Evolutionary conservation across 2,797 vertebrate genomes (phyloP), one percentile per base, ranked within the genome.

Genomic region (Clarias pachynema): DNA sequence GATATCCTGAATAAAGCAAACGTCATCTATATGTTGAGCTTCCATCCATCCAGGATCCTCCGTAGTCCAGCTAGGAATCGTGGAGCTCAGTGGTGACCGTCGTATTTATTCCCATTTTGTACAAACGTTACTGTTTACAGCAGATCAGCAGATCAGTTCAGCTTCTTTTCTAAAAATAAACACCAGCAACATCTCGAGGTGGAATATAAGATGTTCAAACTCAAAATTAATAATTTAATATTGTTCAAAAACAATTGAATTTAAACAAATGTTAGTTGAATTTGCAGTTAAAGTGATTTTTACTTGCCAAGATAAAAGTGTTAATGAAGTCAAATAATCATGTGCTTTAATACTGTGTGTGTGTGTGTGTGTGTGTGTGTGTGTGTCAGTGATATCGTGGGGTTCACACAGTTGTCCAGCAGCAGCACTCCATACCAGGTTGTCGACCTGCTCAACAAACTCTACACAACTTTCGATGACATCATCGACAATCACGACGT

Each of bases 401-500:
- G 96, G 69, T 97, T 97, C 91, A 96, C 96, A 0, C 94, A 96
- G 87, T 93, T 98, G 81, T 97, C 96, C 90, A 95, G 97, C 85
- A 95, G 92, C 89, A 97, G 96, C 84, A 96, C 94, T 3, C 96
- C 94, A 0, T 96, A 96, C 84, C 93, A 97, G 91, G 96, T 97
- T 2, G 96, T 95, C 1, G 94, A 96, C 78, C 94, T 97, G 84
- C 94, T 97, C 78, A 96, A 96, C 91, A 97, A 96, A 84, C 94
- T 96, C 84, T 97, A 96, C 84, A 96, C 95, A 0, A 94, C 94
- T 2, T 97, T 96, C n/a, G 97, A 96, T 37, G 95, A 97, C 90
- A 97, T 97, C 86, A 96, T 96, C 81, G 96, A 96, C 91, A 96
- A 95, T 91, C 91, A 96, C 15, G 96, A 97, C 86, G 96, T 97